A percentile compares a stretch with the other conserved stretches of the same genome.
These are phyloP conservation scores for Reticulitermes speratus DNA, from an alignment of 1,140 invertebrate species.

Conservation along the genomic window DNA sequence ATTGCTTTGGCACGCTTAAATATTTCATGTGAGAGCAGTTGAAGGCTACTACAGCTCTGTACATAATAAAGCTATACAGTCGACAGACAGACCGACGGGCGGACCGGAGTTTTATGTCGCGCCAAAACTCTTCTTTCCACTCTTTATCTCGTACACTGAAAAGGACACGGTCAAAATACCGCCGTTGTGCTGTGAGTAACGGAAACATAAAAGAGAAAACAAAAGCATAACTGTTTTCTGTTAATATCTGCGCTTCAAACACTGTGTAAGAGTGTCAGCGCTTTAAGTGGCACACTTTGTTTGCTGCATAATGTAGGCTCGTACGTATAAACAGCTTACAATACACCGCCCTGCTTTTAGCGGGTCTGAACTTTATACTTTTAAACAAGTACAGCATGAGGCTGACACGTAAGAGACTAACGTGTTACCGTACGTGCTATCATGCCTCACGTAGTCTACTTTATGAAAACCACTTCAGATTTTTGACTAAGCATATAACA, in stretches of 20 bases:
- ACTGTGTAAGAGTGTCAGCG: background rate
- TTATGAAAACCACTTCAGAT: too few species aligned
- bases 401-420: too few species aligned
- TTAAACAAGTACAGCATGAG: background rate
- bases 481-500: too few species aligned
- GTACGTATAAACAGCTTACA: background rate
- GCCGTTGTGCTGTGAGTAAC: background rate
- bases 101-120: background rate
- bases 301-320: background rate
- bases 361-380: background rate
- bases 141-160: background rate
- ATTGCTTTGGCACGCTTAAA: slow-evolving; percentile 30
- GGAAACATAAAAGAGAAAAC: background rate
- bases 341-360: background rate
- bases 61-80: slow-evolving; percentile 25
- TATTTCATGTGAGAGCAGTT: slow-evolving; percentile 30
- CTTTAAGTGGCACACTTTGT: background rate
- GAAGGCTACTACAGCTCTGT: slow-evolving; percentile 7
- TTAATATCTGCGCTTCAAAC: background rate
- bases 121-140: background rate
- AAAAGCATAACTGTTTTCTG: background rate
- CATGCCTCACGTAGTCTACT: too few species aligned
- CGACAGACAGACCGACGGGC: background rate
- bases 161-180: background rate
- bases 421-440: too few species aligned